Percentiles rank a stretch among this genome's conserved stretches.
phyloP scores from a whole-genome alignment of 2,113 vertebrate species.

The Parotia lawesii region DNA sequence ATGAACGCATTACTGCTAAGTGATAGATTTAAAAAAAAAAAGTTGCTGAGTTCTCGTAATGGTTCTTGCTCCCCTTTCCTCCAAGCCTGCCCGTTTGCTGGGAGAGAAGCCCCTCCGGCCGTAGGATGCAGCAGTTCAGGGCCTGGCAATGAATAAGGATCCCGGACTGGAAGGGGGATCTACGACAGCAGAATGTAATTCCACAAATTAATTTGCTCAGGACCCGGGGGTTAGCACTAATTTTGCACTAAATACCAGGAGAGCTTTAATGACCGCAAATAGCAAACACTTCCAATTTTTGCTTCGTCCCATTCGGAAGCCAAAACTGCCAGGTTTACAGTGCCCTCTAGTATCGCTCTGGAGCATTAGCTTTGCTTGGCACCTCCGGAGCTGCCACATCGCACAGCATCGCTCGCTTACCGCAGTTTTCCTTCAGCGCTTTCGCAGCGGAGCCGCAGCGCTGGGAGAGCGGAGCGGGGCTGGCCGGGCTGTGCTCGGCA shows the following conservation, averaged over 20 bases:
- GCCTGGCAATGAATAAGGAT: background rate
- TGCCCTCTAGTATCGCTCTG: constrained; percentile 59
- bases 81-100: background rate
- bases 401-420: background rate
- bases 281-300: constrained; percentile 18
- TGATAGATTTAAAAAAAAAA: background rate
- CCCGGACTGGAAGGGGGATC: background rate
- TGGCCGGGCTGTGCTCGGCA: background rate
- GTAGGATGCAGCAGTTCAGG: background rate
- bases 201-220: constrained; percentile 24
- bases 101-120: background rate
- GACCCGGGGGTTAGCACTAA: constrained; percentile 26
- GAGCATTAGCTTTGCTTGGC: constrained; percentile 26
- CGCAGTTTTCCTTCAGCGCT: background rate
- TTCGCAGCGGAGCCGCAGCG: background rate
- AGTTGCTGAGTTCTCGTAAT: background rate
- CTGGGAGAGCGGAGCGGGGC: background rate
- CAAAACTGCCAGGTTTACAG: constrained; percentile 54
- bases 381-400: background rate
- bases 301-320: constrained; percentile 1
- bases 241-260: background rate
- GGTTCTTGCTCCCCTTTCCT: background rate
- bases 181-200: background rate
- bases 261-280: constrained; percentile 17
- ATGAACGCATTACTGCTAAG: constrained; percentile 29